These are phyloP conservation scores for Channa striata DNA, from an alignment of 2,797 vertebrate genomes.

Conservation along the genomic window DNA sequence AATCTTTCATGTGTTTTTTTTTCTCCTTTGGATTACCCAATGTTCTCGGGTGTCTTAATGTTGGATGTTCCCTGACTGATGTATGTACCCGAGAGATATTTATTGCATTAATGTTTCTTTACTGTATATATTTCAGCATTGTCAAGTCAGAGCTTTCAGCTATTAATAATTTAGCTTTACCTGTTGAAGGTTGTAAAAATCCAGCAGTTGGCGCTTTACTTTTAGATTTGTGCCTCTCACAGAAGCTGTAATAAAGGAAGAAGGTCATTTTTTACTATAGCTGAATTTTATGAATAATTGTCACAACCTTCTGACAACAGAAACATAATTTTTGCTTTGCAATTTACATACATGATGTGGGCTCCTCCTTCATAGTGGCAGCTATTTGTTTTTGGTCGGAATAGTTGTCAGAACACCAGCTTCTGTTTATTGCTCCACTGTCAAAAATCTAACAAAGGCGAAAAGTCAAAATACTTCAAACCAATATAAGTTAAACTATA, in stretches of 20 bases:
- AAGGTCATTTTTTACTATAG: too few relatives aligned
- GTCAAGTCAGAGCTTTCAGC: too few relatives aligned
- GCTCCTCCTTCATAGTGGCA: constrained; percentile 7
- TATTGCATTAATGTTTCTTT: too few relatives aligned
- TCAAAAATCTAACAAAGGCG: background rate
- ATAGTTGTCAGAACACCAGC: background rate
- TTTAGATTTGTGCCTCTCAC: background rate
- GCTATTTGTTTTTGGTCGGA: background rate
- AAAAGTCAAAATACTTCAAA: background rate
- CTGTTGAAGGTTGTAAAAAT: background rate
- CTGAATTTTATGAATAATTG: background rate
- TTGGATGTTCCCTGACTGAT: background rate
- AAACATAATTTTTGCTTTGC: background rate
- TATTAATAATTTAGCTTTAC: constrained; percentile 2
- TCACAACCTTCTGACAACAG: background rate
- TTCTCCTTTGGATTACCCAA: too few relatives aligned
- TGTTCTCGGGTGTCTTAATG: too few relatives aligned
- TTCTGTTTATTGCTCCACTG: fast-evolving
- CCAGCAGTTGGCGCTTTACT: background rate
- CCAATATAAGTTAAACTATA: background rate
- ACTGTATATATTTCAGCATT: background rate
- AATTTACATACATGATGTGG: constrained; percentile 3
- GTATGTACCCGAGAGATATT: too few relatives aligned
- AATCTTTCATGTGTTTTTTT: too few relatives aligned
- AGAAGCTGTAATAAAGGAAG: constrained; percentile 9